Base-by-base conservation (phyloP, 2,797 vertebrate species). In the Crocodylus rhombifer region DNA sequence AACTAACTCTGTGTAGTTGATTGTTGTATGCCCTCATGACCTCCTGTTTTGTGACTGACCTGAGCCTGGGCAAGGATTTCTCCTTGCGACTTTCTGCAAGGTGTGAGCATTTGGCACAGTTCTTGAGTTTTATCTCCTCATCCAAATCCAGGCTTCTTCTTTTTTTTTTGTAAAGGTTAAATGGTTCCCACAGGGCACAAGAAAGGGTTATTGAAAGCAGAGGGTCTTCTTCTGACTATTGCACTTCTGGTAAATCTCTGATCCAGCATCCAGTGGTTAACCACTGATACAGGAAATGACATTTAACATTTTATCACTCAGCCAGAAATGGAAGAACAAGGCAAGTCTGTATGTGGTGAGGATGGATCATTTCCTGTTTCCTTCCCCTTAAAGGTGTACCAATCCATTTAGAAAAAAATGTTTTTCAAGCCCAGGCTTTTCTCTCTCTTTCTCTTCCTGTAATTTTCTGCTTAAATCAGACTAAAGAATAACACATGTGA, bases 231-330 rank as follows among this genome's bases (percentile, higher is more conserved):
- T 97, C 94, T 96, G 95, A 97, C 96, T 97, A 97, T 96, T 96
- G 94, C 96, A 96, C 95, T 98, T 98, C 98, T 98, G 97, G 97
- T 97, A 98, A 98, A 96, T 97, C 97, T 97, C 96, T 97, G 97
- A 97, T 98, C 97, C 97, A 97, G 97, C 96, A 97, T 97, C 97
- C 95, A 95, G 97, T 94, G 98, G 98, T 98, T 98, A 98, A 98
- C 97, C 98, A 97, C 97, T 96, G 97, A 97, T 97, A 97, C 97
- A 98, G 98, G 97, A 98, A 98, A 97, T 98, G 97, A 97, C 97
- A 98, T 98, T 97, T 97, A 97, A 96, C 94, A 80, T 98, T 97
- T 97, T 97, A 98, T 98, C 97, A 93, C 97, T 97, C 95, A 96
- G 97, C 97, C 97, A 98, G 97, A 97, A 97, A 97, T 96, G 97